phyloP scores from a whole-genome alignment of 2,797 vertebrate genomes.

The Sylvia borin region DNA sequence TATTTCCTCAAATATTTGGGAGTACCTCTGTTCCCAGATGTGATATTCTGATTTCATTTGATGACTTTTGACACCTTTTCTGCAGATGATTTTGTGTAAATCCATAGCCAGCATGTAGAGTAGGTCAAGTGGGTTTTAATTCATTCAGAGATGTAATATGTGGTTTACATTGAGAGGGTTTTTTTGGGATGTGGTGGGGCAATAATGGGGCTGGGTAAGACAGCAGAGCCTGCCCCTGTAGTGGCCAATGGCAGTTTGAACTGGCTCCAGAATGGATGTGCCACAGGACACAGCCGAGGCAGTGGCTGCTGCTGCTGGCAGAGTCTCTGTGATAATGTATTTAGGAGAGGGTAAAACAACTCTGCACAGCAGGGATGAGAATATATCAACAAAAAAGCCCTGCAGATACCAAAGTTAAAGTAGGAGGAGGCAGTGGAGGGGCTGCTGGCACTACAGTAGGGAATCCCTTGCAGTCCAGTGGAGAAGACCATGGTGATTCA shows the following conservation, averaged over 20 bases:
- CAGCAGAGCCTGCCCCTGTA: not conserved
- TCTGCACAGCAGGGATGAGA: not conserved
- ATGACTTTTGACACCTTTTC: not conserved
- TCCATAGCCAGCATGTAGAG: not conserved
- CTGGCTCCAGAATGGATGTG: not conserved
- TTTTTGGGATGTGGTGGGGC: not conserved
- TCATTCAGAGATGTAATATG: not conserved
- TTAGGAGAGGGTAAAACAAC: not conserved
- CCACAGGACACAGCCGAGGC: not conserved
- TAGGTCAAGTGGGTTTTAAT: not conserved
- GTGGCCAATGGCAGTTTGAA: not conserved
- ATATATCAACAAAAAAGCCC: not conserved
- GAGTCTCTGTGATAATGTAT: rapidly evolving
- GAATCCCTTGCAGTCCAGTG: not conserved
- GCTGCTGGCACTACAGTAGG: rapidly evolving
- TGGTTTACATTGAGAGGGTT: not conserved
- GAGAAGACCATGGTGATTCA: not conserved
- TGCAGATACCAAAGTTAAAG: not conserved
- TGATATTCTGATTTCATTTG: not conserved
- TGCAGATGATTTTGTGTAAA: not conserved
- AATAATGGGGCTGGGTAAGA: not conserved
- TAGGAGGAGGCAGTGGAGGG: not conserved
- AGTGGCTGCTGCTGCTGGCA: not conserved
- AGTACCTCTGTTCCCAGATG: not conserved
- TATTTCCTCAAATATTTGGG: not conserved